These are phyloP conservation scores for Lysandra coridon DNA, from an alignment of 2,888 invertebrate species.

Conservation along the genomic window DNA sequence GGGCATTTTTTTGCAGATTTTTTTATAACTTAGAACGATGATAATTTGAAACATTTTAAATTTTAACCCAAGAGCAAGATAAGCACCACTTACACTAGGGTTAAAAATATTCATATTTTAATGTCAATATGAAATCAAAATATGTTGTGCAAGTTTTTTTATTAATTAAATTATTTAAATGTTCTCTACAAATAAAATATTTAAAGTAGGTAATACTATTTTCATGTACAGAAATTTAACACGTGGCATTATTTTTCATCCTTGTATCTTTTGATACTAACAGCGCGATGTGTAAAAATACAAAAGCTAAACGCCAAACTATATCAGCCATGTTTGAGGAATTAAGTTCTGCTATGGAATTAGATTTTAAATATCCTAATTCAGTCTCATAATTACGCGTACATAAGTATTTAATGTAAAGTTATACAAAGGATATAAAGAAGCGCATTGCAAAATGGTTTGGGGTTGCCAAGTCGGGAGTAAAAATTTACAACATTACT, in stretches of 20 bases:
- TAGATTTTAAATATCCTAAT: slow-evolving; percentile 59
- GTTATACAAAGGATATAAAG: slow-evolving; percentile 47
- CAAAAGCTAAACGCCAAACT: slow-evolving; percentile 4
- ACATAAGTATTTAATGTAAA: slow-evolving; percentile 59
- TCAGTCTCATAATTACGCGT: slow-evolving; percentile 78
- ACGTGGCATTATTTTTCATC: neutral
- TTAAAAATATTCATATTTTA: too few relatives aligned
- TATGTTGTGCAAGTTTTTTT: too few relatives aligned
- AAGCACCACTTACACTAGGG: too few relatives aligned
- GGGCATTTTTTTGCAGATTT: neutral
- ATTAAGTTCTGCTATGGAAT: slow-evolving; percentile 25
- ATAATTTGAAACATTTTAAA: too few relatives aligned
- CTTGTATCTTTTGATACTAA: neutral
- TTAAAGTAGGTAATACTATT: neutral
- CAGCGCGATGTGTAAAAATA: slow-evolving; percentile 10
- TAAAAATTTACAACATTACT: slow-evolving; percentile 37
- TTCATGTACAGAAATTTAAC: neutral
- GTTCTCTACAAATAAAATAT: neutral
- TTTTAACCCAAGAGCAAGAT: too few relatives aligned
- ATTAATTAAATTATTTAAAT: too few relatives aligned
- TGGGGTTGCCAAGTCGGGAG: slow-evolving; percentile 41
- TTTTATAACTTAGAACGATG: neutral
- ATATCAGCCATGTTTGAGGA: neutral
- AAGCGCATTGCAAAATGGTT: slow-evolving; percentile 39
- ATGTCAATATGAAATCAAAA: too few relatives aligned